Conservation (phyloP, 2,113 vertebrate species). For the Electrona antarctica region DNA sequence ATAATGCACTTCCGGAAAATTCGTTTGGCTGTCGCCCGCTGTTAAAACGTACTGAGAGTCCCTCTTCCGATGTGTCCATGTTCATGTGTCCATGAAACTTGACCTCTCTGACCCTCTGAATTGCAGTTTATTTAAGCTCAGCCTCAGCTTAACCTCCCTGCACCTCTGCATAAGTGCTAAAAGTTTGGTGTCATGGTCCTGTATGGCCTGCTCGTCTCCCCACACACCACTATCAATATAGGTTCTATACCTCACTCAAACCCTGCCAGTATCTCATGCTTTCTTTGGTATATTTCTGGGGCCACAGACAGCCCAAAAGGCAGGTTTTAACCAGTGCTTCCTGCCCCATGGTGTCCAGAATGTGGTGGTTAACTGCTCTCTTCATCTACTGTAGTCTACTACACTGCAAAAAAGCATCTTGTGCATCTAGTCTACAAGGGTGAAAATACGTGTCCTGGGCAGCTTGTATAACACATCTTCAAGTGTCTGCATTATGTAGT, state of each 20-base stretch:
- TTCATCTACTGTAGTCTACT: neutral
- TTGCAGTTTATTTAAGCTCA: constrained; percentile 27
- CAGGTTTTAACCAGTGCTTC: neutral
- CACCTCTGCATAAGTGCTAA: neutral
- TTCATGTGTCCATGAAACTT: constrained; percentile 17
- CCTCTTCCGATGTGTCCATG: too few species aligned
- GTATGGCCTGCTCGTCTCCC: constrained; percentile 11
- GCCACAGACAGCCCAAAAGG: neutral
- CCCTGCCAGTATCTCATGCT: neutral
- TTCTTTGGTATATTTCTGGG: neutral
- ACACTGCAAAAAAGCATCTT: neutral
- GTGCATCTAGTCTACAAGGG: neutral
- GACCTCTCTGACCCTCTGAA: constrained; percentile 21
- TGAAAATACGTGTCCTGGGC: constrained; percentile 17
- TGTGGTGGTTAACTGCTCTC: neutral
- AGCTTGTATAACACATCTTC: constrained; percentile 34
- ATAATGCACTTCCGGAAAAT: too few species aligned
- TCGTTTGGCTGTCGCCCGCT: too few species aligned
- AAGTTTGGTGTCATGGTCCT: neutral
- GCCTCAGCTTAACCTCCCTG: constrained; percentile 9
- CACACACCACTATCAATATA: constrained; percentile 28
- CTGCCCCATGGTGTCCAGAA: constrained; percentile 14
- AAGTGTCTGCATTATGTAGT: constrained; percentile 27
- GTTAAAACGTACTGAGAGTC: too few species aligned
- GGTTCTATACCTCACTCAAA: too few species aligned